Evolutionary conservation across 2,113 vertebrate species (phyloP), one percentile per base, ranked within the genome.

Genomic region (Passer domesticus): DNA sequence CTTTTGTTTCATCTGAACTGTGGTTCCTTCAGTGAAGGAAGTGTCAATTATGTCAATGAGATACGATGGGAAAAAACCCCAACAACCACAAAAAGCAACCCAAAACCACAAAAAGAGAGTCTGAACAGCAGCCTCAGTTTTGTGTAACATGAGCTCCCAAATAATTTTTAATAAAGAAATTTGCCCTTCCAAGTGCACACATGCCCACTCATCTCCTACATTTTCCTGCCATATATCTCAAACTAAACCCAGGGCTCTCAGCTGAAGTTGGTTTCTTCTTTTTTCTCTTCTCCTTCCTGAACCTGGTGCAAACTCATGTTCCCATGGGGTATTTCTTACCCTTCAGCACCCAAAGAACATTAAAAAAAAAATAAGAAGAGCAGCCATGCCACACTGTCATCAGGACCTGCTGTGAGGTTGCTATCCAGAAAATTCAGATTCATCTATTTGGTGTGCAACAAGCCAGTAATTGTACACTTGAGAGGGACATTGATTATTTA

Each of bases 21-120:
- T 94, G 85, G 83, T 23, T 90, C 24, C 59, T 30, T 35, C 67
- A 53, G 63, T 37, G 72, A 94, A 81, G 33, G 47, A 87, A 73
- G 52, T 49, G 67, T 69, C 53, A 82, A 33, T 73, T 66, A 47
- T 62, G 52, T 73, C 86, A 87, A 33, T 15, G 5, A 79, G 37
- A 72, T 1, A 70, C 28, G 21, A 79, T 52, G 72, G 35, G 6
- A 16, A 13, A 18, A 60, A 55, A 43, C 18, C 24, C 6, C 49
- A 33, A 58, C 6, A 59, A 39, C 47, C 55, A 76, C 70, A 69
- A 28, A 43, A 50, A 58, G 4, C 62, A 83, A 41, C 8, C 30
- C 30, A 28, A 88, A 82, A 15, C 31, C 35, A 77, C 74, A 69
- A 37, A 60, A 85, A 56, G 13, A 24, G 4, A 73, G 16, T 16